These are phyloP conservation scores for Ctenodactylus gundi DNA, from an alignment of 2,113 vertebrate genomes.

Conservation along the genomic window DNA sequence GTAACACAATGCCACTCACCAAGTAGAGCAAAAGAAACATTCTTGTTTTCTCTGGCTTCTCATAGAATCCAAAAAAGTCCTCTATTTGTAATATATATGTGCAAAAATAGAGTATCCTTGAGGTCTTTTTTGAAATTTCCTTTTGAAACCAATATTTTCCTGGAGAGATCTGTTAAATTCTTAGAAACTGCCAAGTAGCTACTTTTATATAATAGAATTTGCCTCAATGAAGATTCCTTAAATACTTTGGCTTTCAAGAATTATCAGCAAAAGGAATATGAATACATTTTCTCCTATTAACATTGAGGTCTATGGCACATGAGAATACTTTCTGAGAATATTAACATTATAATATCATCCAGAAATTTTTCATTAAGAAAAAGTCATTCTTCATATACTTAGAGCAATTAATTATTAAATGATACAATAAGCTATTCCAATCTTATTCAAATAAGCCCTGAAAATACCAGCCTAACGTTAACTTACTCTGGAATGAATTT, in stretches of 20 bases:
- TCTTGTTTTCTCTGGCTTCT: slow-evolving; percentile 51
- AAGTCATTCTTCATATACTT: slow-evolving; percentile 75
- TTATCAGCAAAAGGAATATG: slow-evolving; percentile 48
- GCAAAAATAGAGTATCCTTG: slow-evolving; percentile 35
- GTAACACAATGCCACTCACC: background rate
- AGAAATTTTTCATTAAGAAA: slow-evolving; percentile 77
- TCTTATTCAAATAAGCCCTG: slow-evolving; percentile 70
- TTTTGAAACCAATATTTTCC: slow-evolving; percentile 60
- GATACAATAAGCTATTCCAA: slow-evolving; percentile 70
- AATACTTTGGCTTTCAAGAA: slow-evolving; percentile 64
- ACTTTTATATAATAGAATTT: slow-evolving; percentile 67
- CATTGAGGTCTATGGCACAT: slow-evolving; percentile 37
- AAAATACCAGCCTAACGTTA: slow-evolving; percentile 53
- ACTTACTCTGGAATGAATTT: slow-evolving; percentile 38
- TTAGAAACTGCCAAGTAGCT: slow-evolving; percentile 53
- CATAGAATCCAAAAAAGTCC: slow-evolving; percentile 28
- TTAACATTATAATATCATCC: slow-evolving; percentile 67
- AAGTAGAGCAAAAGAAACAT: background rate
- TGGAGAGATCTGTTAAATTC: slow-evolving; percentile 66
- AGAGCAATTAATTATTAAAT: slow-evolving; percentile 76
- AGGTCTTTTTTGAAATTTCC: slow-evolving; percentile 47
- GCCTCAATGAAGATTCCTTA: slow-evolving; percentile 57
- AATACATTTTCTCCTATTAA: slow-evolving; percentile 60
- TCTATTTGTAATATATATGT: slow-evolving; percentile 56
- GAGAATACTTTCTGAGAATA: slow-evolving; percentile 67